These are phyloP conservation scores for Beaufortia kweichowensis DNA, from an alignment of 2,113 vertebrate species.

Conservation along the genomic window DNA sequence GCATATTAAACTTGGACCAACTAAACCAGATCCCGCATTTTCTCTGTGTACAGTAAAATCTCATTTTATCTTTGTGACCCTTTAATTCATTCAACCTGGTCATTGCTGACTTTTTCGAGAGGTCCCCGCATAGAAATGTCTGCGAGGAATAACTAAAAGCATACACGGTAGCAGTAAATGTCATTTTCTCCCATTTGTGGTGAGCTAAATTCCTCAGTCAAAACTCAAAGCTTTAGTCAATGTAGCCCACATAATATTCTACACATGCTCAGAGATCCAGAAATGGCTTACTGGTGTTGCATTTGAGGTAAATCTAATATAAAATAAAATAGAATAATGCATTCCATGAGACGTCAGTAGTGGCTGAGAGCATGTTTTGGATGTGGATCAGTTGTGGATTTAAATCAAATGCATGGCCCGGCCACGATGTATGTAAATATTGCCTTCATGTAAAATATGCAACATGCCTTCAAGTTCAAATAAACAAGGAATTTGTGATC, in stretches of 20 bases:
- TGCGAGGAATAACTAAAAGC: slow-evolving; percentile 57
- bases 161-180: slow-evolving; percentile 57
- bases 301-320: slow-evolving; percentile 63
- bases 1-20: too few relatives aligned
- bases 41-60: not conserved
- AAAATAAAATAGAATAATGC: slow-evolving; percentile 63
- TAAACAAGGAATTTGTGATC: slow-evolving; percentile 49
- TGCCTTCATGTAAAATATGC: slow-evolving; percentile 39
- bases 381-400: slow-evolving; percentile 42
- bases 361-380: slow-evolving; percentile 61
- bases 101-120: not conserved
- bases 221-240: slow-evolving; percentile 50
- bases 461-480: slow-evolving; percentile 36
- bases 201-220: slow-evolving; percentile 53
- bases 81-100: slow-evolving; percentile 14
- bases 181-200: slow-evolving; percentile 48
- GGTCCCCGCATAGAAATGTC: slow-evolving; percentile 28
- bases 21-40: too few relatives aligned
- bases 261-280: slow-evolving; percentile 61
- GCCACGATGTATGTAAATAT: slow-evolving; percentile 52
- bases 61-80: not conserved
- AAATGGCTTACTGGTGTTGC: slow-evolving; percentile 58
- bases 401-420: slow-evolving; percentile 51
- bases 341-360: slow-evolving; percentile 57
- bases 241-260: slow-evolving; percentile 63